Evolutionary conservation across 2,113 vertebrate species (phyloP), one percentile per base, ranked within the genome.

Genomic region (Grammomys surdaster): DNA sequence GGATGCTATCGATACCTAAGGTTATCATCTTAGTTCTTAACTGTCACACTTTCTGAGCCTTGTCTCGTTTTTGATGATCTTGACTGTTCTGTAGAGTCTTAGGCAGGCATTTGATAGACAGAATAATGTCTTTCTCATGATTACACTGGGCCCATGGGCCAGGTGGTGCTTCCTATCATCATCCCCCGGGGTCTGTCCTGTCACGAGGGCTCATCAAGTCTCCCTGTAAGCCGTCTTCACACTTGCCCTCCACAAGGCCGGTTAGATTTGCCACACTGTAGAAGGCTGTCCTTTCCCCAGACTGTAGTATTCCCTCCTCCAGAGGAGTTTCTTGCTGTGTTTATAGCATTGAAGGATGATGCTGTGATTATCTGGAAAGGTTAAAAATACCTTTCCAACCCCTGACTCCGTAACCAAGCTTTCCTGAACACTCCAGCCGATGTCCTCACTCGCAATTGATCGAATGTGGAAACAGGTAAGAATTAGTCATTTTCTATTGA

Each of bases 321-420:
- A 43, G 89, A 93, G n/a, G 22, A 76, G 51, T 20, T 95, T 91
- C 56, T 56, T 89, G 5, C 8, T 75, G 54, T 90, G 88, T 46
- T 63, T 88, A 10, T 67, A 76, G 58, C 80, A 60, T 84, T 84
- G 93, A 84, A 94, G 58, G 87, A 88, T 19, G 90, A 78, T 70
- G 78, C 56, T 43, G 40, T 10, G 90, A 88, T 92, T 93, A 87
- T 94, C 63, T 94, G 70, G 67, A 87, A 88, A 91, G 20, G 20
- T 58, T 96, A 77, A 65, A 58, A 96, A 72, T 91, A 78, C 10
- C 26, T 86, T 93, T 90, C 56, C 24, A 73, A 56, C 54, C 85
- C 26, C 8, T 12, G 88, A 56, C 36, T 65, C 1, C 73, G 2
- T 67, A 72, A 90, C 73, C 78, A 94, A 26, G 76, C 89, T 60